Conservation (phyloP, 2,113 vertebrate genomes). For the Syrrhaptes paradoxus region DNA sequence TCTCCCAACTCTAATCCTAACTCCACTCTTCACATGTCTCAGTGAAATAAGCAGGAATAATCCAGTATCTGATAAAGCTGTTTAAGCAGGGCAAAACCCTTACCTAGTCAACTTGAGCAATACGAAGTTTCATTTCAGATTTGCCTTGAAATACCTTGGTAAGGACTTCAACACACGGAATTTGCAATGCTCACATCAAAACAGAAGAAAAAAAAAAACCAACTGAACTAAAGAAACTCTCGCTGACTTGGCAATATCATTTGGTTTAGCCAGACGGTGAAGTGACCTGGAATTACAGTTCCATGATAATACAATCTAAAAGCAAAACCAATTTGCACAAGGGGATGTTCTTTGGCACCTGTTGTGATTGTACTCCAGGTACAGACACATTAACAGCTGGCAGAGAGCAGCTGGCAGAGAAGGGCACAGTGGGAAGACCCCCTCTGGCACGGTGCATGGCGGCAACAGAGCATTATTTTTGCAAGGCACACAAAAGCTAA, state of each 20-base stretch:
- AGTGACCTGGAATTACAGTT: not conserved
- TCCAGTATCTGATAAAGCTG: not conserved
- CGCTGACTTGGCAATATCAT: not conserved
- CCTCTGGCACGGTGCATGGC: accelerated
- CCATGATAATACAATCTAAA: not conserved
- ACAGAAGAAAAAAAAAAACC: not conserved
- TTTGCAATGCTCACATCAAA: not conserved
- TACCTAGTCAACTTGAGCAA: not conserved
- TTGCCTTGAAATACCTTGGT: not conserved
- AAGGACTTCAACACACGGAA: not conserved
- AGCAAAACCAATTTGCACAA: not conserved
- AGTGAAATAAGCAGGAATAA: not conserved
- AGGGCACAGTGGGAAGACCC: not conserved
- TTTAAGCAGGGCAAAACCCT: not conserved
- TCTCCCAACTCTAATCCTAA: not conserved
- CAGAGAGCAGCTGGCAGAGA: not conserved
- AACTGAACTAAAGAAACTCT: not conserved
- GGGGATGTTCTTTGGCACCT: not conserved
- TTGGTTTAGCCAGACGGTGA: not conserved
- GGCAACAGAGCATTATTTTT: not conserved
- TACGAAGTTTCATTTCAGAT: not conserved
- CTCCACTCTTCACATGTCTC: not conserved
- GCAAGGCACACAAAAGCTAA: accelerated
- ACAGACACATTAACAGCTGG: not conserved
- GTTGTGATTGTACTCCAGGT: not conserved